Conservation (phyloP, 2,888 invertebrate genomes). For the Tholera decimalis region DNA sequence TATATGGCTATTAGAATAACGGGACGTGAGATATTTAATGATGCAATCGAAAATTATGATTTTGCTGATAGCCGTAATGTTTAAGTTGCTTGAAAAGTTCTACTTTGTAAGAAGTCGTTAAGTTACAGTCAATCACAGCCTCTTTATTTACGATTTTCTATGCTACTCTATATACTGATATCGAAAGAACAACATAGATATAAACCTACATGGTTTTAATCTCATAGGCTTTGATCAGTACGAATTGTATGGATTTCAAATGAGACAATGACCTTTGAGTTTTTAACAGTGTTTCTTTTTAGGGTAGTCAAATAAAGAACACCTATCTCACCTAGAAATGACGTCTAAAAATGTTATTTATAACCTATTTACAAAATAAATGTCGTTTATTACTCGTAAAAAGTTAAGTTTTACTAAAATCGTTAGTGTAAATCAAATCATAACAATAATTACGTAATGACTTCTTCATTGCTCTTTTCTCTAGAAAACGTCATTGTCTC, state of each 20-base stretch:
- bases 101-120: neutral
- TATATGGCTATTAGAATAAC: constrained; percentile 57
- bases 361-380: too few relatives aligned
- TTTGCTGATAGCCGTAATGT: constrained; percentile 34
- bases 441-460: neutral
- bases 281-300: too few relatives aligned
- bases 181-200: too few relatives aligned
- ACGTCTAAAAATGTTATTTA: too few relatives aligned
- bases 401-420: neutral
- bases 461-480: constrained; percentile 9
- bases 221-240: too few relatives aligned
- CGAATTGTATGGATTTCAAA: too few relatives aligned
- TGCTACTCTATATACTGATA: neutral
- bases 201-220: too few relatives aligned
- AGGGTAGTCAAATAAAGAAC: too few relatives aligned
- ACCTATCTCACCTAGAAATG: too few relatives aligned
- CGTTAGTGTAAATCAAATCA: neutral
- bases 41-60: constrained; percentile 42
- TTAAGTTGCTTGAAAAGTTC: constrained; percentile 15
- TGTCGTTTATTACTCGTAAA: too few relatives aligned
- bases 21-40: constrained; percentile 46
- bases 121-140: neutral
- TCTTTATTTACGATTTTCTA: neutral
- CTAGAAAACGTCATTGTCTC: neutral
- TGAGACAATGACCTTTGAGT: too few relatives aligned